Evolutionary conservation across 2,888 invertebrate genomes (phyloP).

Genomic region (Lepidonotus clava): DNA sequence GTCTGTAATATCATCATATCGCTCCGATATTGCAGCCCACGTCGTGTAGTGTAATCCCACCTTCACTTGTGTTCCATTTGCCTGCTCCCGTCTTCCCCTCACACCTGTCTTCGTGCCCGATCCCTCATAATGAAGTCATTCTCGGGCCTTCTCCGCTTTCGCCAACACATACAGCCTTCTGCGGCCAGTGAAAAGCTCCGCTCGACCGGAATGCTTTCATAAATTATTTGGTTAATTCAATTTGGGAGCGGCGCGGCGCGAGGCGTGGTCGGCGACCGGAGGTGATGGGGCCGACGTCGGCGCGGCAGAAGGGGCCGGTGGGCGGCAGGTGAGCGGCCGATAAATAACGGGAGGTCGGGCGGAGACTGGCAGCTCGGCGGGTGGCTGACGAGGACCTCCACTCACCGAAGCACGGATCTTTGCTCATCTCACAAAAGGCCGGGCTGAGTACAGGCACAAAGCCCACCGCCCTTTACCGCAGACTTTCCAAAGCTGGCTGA

Average conservation of each 20-base stretch:
- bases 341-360: background rate
- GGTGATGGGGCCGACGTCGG: background rate
- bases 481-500: too few relatives aligned
- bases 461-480: too few relatives aligned
- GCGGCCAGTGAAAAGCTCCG: constrained; percentile 4
- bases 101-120: too few relatives aligned
- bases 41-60: too few relatives aligned
- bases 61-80: too few relatives aligned
- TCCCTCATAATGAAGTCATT: constrained; percentile 24
- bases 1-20: too few relatives aligned
- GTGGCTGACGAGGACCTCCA: background rate
- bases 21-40: too few relatives aligned
- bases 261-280: too few relatives aligned
- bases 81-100: too few relatives aligned
- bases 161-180: too few relatives aligned
- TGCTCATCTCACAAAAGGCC: background rate
- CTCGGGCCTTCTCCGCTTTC: background rate
- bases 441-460: too few relatives aligned
- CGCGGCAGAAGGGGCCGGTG: background rate
- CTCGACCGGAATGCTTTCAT: constrained; percentile 34
- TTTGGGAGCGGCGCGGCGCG: background rate
- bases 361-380: constrained; percentile 15
- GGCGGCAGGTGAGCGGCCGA: background rate
- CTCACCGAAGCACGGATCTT: background rate
- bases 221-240: constrained; percentile 30